These are phyloP conservation scores for Macropus fuliginosus DNA, from an alignment of 2,797 vertebrate genomes.

Conservation along the genomic window DNA sequence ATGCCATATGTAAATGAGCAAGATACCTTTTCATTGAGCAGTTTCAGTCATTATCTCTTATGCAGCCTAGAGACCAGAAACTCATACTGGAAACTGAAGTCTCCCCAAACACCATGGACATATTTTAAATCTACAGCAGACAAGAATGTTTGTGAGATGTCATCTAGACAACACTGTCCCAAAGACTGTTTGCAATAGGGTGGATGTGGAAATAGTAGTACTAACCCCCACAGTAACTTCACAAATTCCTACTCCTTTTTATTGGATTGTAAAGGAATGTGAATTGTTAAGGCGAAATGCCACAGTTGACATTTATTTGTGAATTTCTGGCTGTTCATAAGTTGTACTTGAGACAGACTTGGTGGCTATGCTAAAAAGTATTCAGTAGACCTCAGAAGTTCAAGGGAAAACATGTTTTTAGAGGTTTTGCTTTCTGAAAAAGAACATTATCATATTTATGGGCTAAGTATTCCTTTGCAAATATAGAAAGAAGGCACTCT, in stretches of 20 bases:
- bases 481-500: not conserved
- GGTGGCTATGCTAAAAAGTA: not conserved
- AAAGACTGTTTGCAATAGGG: not conserved
- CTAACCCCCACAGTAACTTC: not conserved
- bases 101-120: conserved; percentile 2
- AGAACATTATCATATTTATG: not conserved
- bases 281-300: not conserved
- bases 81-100: not conserved
- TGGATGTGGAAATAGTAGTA: not conserved
- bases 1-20: not conserved
- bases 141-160: not conserved
- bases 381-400: not conserved
- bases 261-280: not conserved
- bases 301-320: not conserved
- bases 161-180: not conserved
- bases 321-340: not conserved
- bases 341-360: not conserved
- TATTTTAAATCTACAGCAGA: not conserved
- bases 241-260: not conserved
- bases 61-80: not conserved
- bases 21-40: conserved; percentile 14
- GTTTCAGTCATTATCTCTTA: not conserved
- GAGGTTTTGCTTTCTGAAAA: not conserved
- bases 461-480: not conserved
- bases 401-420: not conserved